Evolutionary conservation across 2,113 vertebrate genomes (phyloP), one percentile per base, ranked within the genome.

Genomic region (Kryptolebias marmoratus): DNA sequence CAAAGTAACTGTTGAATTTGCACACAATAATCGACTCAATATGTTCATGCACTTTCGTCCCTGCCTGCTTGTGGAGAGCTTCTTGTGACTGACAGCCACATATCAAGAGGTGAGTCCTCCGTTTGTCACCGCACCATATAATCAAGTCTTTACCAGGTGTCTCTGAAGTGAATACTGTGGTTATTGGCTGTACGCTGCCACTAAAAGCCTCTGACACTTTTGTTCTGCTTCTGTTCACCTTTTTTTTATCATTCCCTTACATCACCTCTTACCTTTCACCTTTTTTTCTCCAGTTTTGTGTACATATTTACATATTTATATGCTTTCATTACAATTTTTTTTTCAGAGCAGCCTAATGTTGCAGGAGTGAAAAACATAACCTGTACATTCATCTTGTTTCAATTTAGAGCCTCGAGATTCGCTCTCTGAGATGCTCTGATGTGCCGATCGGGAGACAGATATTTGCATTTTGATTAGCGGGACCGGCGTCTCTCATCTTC

Each of bases 381-480:
- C 77, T 80, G 79, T 60, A 66, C 76, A 88, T 91, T 92, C 77
- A 87, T 92, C 92, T 83, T 93, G 79, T 90, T 91, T 93, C 85
- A 89, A 83, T 92, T 81, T 83, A 44, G 62, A 86, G 79, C 71
- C 71, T 55, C 18, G 75, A 88, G 82, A 90, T 79, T 79, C 77
- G 64, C 57, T 78, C 75, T 85, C 71, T 71, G 82, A 84, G 79
- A 90, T 77, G 80, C 68, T 75, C 85, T 88, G 88, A 88, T 84
- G 70, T 75, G 68, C 88, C 83, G 83, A 66, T 61, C 55, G 86
- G 83, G 79, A 88, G 62, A 53, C 53, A 47, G 65, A 85, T 75
- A 91, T 93, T 92, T 91, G 84, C 88, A 92, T 93, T 91, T 92
- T 91, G 88, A 93, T 92, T 90, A 91, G 75, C 36, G 73, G 59